Evolutionary conservation across 2,797 vertebrate species (phyloP).

Genomic region (Simalia tracyae): DNA sequence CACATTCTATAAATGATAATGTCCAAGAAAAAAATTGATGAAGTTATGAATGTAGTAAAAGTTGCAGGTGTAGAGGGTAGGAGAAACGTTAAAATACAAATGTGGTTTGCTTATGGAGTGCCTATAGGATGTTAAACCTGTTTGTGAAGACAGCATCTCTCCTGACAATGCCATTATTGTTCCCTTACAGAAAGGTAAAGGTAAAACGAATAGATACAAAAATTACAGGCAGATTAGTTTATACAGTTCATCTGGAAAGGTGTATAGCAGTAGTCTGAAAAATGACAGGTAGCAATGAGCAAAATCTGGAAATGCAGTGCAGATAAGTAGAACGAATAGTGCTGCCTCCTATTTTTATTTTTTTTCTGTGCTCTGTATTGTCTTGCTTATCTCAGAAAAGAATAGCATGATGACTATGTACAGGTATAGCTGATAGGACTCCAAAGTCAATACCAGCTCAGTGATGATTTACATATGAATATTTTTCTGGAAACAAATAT

Average conservation of each 20-base stretch:
- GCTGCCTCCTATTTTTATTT: neutral
- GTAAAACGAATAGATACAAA: neutral
- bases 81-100: neutral
- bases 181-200: neutral
- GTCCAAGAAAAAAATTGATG: neutral
- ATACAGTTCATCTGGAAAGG: neutral
- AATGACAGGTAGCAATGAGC: neutral
- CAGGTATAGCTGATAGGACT: neutral
- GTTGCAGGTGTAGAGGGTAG: neutral
- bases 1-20: neutral
- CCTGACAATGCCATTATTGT: neutral
- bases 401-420: neutral
- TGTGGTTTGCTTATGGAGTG: neutral
- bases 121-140: neutral
- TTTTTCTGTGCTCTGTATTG: neutral
- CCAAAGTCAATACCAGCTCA: neutral
- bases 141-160: neutral
- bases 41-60: neutral
- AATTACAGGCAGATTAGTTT: neutral
- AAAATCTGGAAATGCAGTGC: neutral
- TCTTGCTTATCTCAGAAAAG: neutral
- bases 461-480: neutral
- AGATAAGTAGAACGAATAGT: neutral
- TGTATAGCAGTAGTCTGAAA: neutral
- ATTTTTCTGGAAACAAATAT: neutral